These are phyloP conservation scores for Cyprinus carpio DNA, from an alignment of 2,113 vertebrate species.

Conservation along the genomic window DNA sequence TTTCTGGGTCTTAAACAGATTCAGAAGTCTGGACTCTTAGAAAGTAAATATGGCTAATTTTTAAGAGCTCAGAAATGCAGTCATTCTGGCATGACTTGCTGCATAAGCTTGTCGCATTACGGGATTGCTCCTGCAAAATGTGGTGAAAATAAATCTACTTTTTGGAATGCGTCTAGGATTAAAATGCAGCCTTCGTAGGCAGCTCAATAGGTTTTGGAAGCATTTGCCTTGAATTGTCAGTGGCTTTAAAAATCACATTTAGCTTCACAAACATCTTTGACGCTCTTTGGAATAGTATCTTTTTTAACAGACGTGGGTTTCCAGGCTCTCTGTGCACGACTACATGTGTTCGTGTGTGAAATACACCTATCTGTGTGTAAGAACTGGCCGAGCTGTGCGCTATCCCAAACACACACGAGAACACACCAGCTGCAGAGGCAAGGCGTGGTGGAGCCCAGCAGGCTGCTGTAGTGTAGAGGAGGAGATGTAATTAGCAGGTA, in stretches of 20 bases:
- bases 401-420: slow-evolving; percentile 2
- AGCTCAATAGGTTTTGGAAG: not conserved
- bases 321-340: not conserved
- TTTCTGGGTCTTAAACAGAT: not conserved
- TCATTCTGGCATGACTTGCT: not conserved
- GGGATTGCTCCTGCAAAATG: slow-evolving; percentile 1
- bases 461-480: slow-evolving; percentile 44
- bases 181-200: not conserved
- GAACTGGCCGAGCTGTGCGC: not conserved
- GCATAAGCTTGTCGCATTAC: not conserved
- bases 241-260: not conserved
- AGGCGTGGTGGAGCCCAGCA: slow-evolving; percentile 41
- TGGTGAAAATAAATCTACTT: not conserved
- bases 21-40: not conserved
- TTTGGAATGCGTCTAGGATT: slow-evolving; percentile 18
- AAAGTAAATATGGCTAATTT: not conserved
- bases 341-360: not conserved
- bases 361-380: slow-evolving; percentile 1
- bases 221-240: not conserved
- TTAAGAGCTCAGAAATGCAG: not conserved
- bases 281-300: not conserved
- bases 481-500: slow-evolving; percentile 56
- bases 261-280: not conserved
- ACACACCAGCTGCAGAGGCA: slow-evolving; percentile 43
- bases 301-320: not conserved